Evolutionary conservation across 92 coral and sea anemone species (phyloP).

Genomic region (Phenganax marumi): DNA sequence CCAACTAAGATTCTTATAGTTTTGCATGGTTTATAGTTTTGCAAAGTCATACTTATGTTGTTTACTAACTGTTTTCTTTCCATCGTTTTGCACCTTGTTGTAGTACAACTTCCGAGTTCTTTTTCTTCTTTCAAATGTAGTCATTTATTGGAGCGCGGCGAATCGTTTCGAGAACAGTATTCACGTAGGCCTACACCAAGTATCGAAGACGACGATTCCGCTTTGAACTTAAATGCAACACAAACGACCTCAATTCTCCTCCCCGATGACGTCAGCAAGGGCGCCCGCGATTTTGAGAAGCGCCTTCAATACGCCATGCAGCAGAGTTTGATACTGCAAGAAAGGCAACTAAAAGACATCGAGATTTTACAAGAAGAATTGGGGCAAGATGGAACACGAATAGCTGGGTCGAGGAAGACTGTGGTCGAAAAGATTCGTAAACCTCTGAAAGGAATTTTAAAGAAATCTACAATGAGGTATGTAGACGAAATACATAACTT

Average conservation of each 20-base stretch:
- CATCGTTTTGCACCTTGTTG: no score
- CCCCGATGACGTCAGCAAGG: conserved; percentile 66
- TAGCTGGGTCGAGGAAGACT: conserved; percentile 44
- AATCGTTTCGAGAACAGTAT: conserved; percentile 14
- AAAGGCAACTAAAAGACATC: conserved; percentile 74
- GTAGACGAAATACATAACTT: background rate
- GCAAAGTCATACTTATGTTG: no score
- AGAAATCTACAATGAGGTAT: conserved; percentile 63
- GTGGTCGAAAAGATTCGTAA: conserved; percentile 50
- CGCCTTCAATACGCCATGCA: conserved; percentile 96
- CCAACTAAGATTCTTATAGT: no score
- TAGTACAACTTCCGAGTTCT: background rate
- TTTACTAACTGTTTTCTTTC: no score
- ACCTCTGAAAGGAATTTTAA: conserved; percentile 90
- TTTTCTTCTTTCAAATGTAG: background rate
- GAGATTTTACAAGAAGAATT: conserved; percentile 75
- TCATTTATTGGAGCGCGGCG: conserved; percentile 25
- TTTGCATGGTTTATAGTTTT: no score
- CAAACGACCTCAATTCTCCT: conserved; percentile 18
- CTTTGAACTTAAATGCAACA: conserved; percentile 15
- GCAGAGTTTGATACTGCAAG: conserved; percentile 84
- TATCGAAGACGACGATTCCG: conserved; percentile 19
- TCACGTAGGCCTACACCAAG: conserved; percentile 23
- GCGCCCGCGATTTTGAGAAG: conserved; percentile 85
- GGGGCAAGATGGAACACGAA: conserved; percentile 66